These are phyloP conservation scores for Ferrisia virgata DNA, from an alignment of 2,888 invertebrate species.

Conservation along the genomic window DNA sequence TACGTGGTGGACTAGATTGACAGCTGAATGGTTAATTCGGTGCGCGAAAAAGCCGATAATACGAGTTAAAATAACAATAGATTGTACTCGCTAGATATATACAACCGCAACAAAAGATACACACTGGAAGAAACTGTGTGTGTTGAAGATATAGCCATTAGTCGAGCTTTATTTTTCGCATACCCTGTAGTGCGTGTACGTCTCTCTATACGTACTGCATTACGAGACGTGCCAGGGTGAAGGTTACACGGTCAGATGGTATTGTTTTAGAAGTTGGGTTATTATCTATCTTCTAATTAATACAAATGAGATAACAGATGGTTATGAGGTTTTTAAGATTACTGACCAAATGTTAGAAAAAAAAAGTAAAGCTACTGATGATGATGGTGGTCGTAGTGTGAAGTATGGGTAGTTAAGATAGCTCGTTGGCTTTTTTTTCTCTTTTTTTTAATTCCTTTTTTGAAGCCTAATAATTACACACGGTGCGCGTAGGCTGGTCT, in stretches of 20 bases:
- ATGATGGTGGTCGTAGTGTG: neutral
- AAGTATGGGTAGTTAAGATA: neutral
- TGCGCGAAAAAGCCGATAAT: neutral
- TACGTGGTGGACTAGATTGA: neutral
- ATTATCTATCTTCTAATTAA: neutral
- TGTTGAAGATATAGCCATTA: too few relatives aligned
- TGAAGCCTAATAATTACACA: too few relatives aligned
- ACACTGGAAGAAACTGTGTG: neutral
- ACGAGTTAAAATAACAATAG: neutral
- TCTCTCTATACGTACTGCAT: neutral
- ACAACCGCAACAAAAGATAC: neutral
- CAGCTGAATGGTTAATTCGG: conserved; percentile 10
- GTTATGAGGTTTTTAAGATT: conserved; percentile 3
- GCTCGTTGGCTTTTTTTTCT: neutral
- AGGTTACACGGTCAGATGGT: neutral
- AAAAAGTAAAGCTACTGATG: neutral
- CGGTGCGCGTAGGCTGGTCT: too few relatives aligned
- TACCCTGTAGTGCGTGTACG: too few relatives aligned
- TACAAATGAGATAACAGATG: conserved; percentile 9
- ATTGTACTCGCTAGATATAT: neutral
- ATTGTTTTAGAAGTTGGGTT: neutral
- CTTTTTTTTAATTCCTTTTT: too few relatives aligned
- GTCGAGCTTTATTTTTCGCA: neutral
- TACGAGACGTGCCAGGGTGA: neutral
- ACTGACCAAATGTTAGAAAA: neutral